Base-by-base conservation (phyloP, 2,888 invertebrate species). In the Drosophila nigricruria region DNA sequence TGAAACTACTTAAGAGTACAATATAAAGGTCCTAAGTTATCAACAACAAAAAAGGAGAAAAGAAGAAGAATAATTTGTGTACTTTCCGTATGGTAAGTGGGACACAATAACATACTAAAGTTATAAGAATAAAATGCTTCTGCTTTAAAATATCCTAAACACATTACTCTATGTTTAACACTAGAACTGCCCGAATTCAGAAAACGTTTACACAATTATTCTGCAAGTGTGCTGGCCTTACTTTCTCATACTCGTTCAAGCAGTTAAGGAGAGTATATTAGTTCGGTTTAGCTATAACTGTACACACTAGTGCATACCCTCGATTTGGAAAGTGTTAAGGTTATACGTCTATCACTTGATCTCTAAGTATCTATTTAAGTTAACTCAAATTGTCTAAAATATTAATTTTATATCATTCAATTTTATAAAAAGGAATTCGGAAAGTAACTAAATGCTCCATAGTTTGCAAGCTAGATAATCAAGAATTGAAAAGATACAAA, bases 121-220 rank as follows among this genome's bases (percentile, higher is more conserved):
- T 52, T 52, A 20, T 9, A 23, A n/a, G 52, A 52, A 52, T 23
- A 36, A 34, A 68, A 56, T 49, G 34, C 61, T 52, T 50, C 56
- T 62, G 54, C 16, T 64, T 68, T 27, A 70, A 56, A 70, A 72
- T 57, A 36, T 52, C 73, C 45, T 73, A 58, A 49, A 16, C 58
- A 66, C 61, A 53, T 69, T 53, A 58, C 52, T 61, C 34, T 65
- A 72, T 40, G 50, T 73, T 73, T 57, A 65, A 25, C 52, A 61
- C 73, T 61, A 73, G 9, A 34, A 20, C 50, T 50, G 34, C 9
- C 32, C 23, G 50, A 50, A 34, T 8, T 50, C 50, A 32, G 34
- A 50, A 23, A 20, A 30, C 45, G 34, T 34, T 23, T 50, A 50
- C 50, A 23, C 53, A 64, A 70, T 50, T 52, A 40, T 47, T 45